These are phyloP conservation scores for Malurus splendens DNA, from an alignment of 2,797 vertebrate species.

Conservation along the genomic window DNA sequence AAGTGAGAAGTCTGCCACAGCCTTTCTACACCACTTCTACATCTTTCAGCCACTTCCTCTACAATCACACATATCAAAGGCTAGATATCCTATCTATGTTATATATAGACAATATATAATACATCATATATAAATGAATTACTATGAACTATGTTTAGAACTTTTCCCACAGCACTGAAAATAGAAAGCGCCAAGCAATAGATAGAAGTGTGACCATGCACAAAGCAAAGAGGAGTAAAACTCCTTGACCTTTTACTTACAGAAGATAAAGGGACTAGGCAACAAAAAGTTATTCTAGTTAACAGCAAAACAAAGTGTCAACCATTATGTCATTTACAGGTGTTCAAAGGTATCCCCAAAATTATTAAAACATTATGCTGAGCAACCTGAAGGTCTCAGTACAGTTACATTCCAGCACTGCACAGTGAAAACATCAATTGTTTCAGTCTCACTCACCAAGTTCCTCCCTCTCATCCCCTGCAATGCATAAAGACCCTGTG, in stretches of 20 bases:
- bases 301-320: background rate
- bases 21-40: background rate
- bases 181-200: background rate
- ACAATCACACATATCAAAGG: background rate
- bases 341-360: background rate
- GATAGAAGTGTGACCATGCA: background rate
- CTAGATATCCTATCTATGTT: background rate
- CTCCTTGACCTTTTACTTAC: background rate
- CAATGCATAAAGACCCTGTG: background rate
- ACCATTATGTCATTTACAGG: background rate
- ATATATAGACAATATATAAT: background rate
- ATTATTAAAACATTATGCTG: background rate
- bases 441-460: background rate
- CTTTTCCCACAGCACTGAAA: background rate
- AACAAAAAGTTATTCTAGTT: background rate
- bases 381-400: background rate
- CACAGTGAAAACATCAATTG: background rate
- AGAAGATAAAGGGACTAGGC: background rate
- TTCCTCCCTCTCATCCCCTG: background rate
- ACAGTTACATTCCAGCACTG: background rate
- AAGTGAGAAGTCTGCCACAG: background rate
- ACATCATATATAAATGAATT: background rate
- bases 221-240: background rate
- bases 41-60: background rate
- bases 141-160: background rate